Base-by-base conservation (phyloP, 2,888 invertebrate genomes). In the Eustalomyia histrio region DNA sequence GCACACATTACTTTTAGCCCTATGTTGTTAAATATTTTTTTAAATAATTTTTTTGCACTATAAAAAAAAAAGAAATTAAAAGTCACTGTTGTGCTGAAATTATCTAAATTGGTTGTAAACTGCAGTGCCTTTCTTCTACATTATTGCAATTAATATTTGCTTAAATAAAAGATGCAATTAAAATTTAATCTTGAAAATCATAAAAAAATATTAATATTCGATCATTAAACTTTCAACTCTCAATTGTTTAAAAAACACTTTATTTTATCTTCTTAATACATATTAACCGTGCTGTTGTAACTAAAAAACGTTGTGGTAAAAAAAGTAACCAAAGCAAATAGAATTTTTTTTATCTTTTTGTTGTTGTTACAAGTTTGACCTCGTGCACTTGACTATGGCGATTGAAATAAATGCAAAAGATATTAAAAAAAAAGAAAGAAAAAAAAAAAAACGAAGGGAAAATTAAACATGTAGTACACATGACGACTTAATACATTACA, bases 301-400 rank as follows among this genome's bases (percentile, higher is more conserved):
- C 5, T 14, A 39, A 18, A n/a, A 29, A n/a, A 21, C n/a, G 29
- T 5, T 60, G 24, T 5, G 5, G 5, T 4, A 29, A 29, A 29
- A 57, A 16, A n/a, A 1, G 24, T 29, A 58, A 39, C 24, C 16
- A 18, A 60, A 16, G 24, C 63, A 55, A 55, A 33, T 29, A n/a
- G 3, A 29, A 29, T 8, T 10, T 35, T 17, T 68, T 17, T 68
- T 33, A 16, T 60, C 21, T 2, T 33, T 53, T 18, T 68, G 24
- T 67, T 78, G 60, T 57, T 75, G 55, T 67, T 65, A 72, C 47
- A 79, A 69, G 72, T 76, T 79, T 82, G 83, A 79, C 80, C 83
- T 83, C 83, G 80, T 83, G 81, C 81, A 83, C 83, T 85, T 84
- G 84, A 79, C 71, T 76, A 71, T 68, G 67, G 58, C 43, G 57